These are phyloP conservation scores for Dasyprocta punctata DNA, from an alignment of 2,113 vertebrate genomes.

Conservation along the genomic window DNA sequence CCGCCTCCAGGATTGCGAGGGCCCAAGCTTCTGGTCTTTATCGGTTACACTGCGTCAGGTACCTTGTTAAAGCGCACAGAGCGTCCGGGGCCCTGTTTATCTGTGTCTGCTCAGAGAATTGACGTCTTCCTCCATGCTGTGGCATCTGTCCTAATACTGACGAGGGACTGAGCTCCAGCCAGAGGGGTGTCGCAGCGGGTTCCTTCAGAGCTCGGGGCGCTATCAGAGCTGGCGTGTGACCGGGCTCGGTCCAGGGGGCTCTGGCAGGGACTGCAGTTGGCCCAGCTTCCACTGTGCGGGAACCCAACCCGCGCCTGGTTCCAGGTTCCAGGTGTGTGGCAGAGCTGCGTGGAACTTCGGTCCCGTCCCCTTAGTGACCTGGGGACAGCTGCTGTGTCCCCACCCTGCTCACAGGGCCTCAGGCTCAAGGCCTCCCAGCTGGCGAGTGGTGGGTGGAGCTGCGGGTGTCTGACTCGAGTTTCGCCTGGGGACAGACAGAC, in stretches of 20 bases:
- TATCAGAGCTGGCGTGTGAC: neutral
- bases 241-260: neutral
- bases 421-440: neutral
- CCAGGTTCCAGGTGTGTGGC: neutral
- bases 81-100: neutral
- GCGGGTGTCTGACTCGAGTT: neutral
- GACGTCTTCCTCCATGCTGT: neutral
- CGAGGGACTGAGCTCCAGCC: neutral
- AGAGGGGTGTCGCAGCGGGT: neutral
- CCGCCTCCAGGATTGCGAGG: neutral
- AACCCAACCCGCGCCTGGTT: neutral
- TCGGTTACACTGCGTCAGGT: neutral
- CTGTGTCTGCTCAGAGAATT: neutral
- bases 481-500: neutral
- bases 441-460: too few relatives aligned
- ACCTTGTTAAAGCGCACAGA: neutral
- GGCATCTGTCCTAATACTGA: neutral
- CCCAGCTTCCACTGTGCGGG: neutral
- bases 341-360: neutral
- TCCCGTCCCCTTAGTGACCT: neutral
- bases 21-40: neutral
- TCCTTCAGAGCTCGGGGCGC: neutral
- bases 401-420: too few relatives aligned
- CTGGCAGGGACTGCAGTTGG: neutral
- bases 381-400: neutral